phyloP scores from a whole-genome alignment of 2,113 vertebrate genomes.

The Sapayoa aenigma region DNA sequence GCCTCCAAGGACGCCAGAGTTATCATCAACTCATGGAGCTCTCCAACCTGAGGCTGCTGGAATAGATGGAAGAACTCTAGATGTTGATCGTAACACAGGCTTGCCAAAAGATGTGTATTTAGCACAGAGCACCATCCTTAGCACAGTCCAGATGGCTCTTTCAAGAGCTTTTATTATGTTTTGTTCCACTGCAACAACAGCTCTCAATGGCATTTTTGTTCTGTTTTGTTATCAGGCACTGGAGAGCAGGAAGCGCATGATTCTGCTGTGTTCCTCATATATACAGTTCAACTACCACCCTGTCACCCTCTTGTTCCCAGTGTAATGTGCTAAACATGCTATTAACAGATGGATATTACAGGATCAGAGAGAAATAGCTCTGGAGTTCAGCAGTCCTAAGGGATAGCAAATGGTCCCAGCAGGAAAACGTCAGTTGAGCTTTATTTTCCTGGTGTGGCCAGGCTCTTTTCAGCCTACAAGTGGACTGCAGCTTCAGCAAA shows the following conservation, averaged over 20 bases:
- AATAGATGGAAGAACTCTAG: neutral
- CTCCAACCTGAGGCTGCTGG: neutral
- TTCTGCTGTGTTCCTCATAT: constrained; percentile 36
- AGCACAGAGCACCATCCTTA: constrained; percentile 36
- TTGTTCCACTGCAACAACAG: constrained; percentile 48
- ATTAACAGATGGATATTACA: constrained; percentile 55
- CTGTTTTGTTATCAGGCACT: constrained; percentile 43
- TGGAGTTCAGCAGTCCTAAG: constrained; percentile 37
- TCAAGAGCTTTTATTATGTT: constrained; percentile 44
- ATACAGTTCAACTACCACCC: constrained; percentile 16
- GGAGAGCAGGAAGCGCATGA: constrained; percentile 41
- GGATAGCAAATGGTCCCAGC: constrained; percentile 52
- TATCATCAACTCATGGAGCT: neutral
- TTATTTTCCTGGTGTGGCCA: constrained; percentile 21
- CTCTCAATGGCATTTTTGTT: constrained; percentile 51
- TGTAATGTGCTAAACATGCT: neutral
- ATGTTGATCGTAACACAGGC: neutral
- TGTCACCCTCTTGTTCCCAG: constrained; percentile 19
- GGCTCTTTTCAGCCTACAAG: neutral
- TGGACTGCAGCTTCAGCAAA: constrained; percentile 55
- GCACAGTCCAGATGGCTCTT: constrained; percentile 62
- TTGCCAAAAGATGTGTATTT: constrained; percentile 23
- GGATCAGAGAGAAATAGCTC: constrained; percentile 46
- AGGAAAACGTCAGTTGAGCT: constrained; percentile 49
- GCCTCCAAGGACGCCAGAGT: neutral